Evolutionary conservation across 2,888 invertebrate genomes (phyloP), one percentile per base, ranked within the genome.

Genomic region (Microctonus brassicae): DNA sequence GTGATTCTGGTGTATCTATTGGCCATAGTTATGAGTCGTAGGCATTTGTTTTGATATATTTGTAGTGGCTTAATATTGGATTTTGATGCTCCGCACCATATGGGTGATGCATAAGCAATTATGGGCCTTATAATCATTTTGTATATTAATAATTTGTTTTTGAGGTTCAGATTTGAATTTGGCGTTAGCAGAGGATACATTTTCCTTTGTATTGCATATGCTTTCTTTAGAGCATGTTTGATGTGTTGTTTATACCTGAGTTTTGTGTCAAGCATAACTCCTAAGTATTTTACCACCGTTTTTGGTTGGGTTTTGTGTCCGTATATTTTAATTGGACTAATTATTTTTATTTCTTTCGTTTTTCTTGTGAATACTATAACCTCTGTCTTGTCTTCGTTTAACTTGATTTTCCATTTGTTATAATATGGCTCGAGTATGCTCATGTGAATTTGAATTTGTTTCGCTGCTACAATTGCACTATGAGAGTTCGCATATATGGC

Each of bases 131-230:
- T 7, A n/a, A 39, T 39, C 39, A 39, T 39, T 39, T 39, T 39
- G 5, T 39, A 39, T 3, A 39, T n/a, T 13, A 13, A n/a, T 39
- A 39, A 2, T 39, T n/a, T 39, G 10, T 39, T 39, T 13, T 39
- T 39, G 7, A 11, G 7, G 11, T 9, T 10, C 7, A 78, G 11
- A 9, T 39, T 39, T 29, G 77, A 78, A 6, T 74, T 71, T 22
- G 70, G 69, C 0, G 61, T 69, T 68, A 82, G 57, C 29, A 81
- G 57, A 11, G 80, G 75, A 47, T 80, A 80, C 9, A 80, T 6
- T 55, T 76, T 77, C 65, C 67, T 75, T 9, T 68, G 57, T 0
- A 76, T 69, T 5, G 34, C 34, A 10, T 75, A 67, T 0, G 70
- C 63, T 75, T 79, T 80, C 53, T 47, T 64, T 0, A 75, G 47